Evolutionary conservation across 2,797 vertebrate genomes (phyloP).

Genomic region (Anisognathus igniventris): DNA sequence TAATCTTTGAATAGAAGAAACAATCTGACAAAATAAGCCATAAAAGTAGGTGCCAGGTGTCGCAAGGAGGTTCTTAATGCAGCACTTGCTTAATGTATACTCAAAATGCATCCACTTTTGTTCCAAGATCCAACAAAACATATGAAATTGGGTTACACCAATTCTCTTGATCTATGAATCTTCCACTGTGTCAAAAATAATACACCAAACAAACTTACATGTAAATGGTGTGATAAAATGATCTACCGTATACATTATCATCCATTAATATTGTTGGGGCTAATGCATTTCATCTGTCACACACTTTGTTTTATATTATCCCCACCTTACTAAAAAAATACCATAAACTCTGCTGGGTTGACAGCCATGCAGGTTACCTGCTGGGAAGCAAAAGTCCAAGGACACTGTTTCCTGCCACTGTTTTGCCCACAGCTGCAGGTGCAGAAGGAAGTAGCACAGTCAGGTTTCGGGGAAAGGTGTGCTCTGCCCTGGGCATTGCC

Average conservation of each 20-base stretch:
- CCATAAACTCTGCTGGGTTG: constrained; percentile 4
- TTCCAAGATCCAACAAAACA: constrained; percentile 70
- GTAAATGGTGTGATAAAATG: constrained; percentile 69
- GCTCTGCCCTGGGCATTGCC: background rate
- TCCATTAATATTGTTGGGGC: constrained; percentile 65
- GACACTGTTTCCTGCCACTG: background rate
- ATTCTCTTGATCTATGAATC: constrained; percentile 72
- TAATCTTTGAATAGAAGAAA: constrained; percentile 64
- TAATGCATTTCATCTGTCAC: constrained; percentile 66
- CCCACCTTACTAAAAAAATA: constrained; percentile 42
- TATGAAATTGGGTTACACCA: constrained; percentile 71
- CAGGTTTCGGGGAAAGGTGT: background rate
- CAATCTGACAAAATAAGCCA: constrained; percentile 63
- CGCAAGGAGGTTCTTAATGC: constrained; percentile 52
- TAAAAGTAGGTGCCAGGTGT: constrained; percentile 64
- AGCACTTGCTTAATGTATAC: constrained; percentile 63
- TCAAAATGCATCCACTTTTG: constrained; percentile 66
- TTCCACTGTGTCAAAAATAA: constrained; percentile 66
- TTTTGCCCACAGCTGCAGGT: background rate
- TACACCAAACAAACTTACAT: constrained; percentile 69
- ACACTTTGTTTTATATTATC: constrained; percentile 46
- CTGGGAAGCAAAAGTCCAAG: background rate
- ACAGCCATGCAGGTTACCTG: background rate
- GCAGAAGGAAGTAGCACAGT: background rate
- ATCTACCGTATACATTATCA: constrained; percentile 68